phyloP scores from a whole-genome alignment of 2,113 vertebrate species.

The Acinonyx jubatus region DNA sequence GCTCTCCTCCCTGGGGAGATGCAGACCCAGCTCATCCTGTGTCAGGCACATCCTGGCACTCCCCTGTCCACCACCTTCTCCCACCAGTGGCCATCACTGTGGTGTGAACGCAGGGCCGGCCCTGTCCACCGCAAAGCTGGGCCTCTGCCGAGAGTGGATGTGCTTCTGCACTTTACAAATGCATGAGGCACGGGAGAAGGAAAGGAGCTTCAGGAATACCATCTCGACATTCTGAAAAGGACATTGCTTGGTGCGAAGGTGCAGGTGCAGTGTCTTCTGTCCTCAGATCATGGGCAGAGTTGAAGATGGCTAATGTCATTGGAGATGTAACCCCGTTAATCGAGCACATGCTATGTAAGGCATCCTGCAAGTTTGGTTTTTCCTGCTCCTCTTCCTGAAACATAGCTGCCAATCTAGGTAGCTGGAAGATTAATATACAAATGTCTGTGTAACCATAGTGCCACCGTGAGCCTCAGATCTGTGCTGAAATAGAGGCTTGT shows the following conservation, averaged over 20 bases:
- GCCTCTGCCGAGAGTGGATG: neutral
- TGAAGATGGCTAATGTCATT: fast-evolving
- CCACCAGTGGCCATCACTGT: neutral
- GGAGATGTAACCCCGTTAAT: neutral
- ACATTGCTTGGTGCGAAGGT: fast-evolving
- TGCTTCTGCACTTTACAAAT: neutral
- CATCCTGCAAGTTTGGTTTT: neutral
- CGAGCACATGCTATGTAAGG: neutral
- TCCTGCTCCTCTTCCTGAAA: neutral
- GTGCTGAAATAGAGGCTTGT: neutral
- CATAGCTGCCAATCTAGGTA: neutral
- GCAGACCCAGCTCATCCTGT: fast-evolving
- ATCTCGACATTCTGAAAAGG: neutral
- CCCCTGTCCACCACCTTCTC: neutral
- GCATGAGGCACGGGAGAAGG: neutral
- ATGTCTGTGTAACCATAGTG: fast-evolving
- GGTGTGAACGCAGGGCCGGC: fast-evolving
- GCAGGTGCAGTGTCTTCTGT: neutral
- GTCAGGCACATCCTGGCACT: neutral
- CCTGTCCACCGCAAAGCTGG: neutral
- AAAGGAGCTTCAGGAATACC: neutral
- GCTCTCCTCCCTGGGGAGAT: neutral
- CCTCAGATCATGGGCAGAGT: neutral
- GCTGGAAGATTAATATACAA: too few relatives aligned
- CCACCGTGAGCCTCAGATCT: neutral